These are phyloP conservation scores for Nylanderia fulva DNA, from an alignment of 1,140 invertebrate genomes.

Conservation along the genomic window DNA sequence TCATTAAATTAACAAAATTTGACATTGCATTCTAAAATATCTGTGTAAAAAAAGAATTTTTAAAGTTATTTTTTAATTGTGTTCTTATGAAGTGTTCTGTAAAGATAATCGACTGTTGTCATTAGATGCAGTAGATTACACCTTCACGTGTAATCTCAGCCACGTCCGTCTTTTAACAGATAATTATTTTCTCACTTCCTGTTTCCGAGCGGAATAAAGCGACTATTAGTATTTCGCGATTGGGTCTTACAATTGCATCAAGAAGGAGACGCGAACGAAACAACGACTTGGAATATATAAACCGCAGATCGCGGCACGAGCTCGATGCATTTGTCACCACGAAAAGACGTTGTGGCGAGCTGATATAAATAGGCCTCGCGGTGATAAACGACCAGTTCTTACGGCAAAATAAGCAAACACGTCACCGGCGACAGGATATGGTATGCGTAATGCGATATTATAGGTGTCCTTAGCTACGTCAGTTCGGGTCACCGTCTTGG, in stretches of 20 bases:
- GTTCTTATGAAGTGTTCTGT: neutral
- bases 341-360: constrained; percentile 71
- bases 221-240: neutral
- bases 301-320: constrained; percentile 63
- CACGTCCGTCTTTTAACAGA: constrained; percentile 28
- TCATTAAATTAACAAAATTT: neutral
- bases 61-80: neutral
- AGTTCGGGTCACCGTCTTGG: constrained; percentile 52
- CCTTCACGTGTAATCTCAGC: neutral
- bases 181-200: constrained; percentile 52
- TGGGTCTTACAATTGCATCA: neutral
- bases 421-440: constrained; percentile 22
- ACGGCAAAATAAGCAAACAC: constrained; percentile 83
- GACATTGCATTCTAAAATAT: neutral
- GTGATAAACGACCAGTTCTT: constrained; percentile 83
- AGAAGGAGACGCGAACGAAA: neutral
- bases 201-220: neutral
- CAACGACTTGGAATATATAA: constrained; percentile 67
- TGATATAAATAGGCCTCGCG: constrained; percentile 83
- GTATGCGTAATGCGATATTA: constrained; percentile 15
- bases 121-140: constrained; percentile 46
- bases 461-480: constrained; percentile 51
- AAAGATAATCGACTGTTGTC: constrained; percentile 12
- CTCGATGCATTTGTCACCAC: constrained; percentile 81
- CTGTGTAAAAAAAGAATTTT: neutral